These are phyloP conservation scores for Verasper variegatus DNA, from an alignment of 2,113 vertebrate species.

Conservation along the genomic window DNA sequence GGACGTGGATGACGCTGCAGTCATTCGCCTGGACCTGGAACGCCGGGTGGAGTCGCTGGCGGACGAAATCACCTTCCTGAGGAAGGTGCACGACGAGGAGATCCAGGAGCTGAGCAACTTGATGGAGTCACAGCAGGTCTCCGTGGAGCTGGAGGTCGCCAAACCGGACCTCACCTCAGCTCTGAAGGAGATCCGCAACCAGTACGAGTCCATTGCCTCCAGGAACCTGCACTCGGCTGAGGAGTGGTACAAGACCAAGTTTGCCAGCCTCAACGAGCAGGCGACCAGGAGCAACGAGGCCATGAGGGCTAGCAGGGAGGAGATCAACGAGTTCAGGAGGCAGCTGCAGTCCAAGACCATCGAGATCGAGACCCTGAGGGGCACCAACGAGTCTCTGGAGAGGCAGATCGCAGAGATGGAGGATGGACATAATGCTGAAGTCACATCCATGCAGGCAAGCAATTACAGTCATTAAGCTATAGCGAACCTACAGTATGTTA, in stretches of 20 bases:
- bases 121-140: slow-evolving; percentile 84
- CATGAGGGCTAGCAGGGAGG: slow-evolving; percentile 88
- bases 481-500: background rate
- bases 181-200: slow-evolving; percentile 88
- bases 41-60: slow-evolving; percentile 85
- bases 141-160: slow-evolving; percentile 80
- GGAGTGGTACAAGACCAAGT: slow-evolving; percentile 91
- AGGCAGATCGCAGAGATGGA: slow-evolving; percentile 91
- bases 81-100: slow-evolving; percentile 88
- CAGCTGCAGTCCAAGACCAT: slow-evolving; percentile 91
- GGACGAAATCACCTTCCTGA: slow-evolving; percentile 87
- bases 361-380: slow-evolving; percentile 89
- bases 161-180: slow-evolving; percentile 89
- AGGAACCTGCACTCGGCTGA: slow-evolving; percentile 92
- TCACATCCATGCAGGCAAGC: slow-evolving; percentile 86
- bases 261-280: slow-evolving; percentile 87
- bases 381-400: slow-evolving; percentile 91
- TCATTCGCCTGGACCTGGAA: slow-evolving; percentile 86
- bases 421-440: slow-evolving; percentile 85
- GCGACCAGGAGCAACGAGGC: slow-evolving; percentile 89
- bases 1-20: slow-evolving; percentile 85
- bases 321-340: slow-evolving; percentile 90
- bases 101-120: slow-evolving; percentile 86
- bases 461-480: background rate
- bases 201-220: slow-evolving; percentile 89